phyloP scores from a whole-genome alignment of 2,797 vertebrate species.

The Squalus acanthias region DNA sequence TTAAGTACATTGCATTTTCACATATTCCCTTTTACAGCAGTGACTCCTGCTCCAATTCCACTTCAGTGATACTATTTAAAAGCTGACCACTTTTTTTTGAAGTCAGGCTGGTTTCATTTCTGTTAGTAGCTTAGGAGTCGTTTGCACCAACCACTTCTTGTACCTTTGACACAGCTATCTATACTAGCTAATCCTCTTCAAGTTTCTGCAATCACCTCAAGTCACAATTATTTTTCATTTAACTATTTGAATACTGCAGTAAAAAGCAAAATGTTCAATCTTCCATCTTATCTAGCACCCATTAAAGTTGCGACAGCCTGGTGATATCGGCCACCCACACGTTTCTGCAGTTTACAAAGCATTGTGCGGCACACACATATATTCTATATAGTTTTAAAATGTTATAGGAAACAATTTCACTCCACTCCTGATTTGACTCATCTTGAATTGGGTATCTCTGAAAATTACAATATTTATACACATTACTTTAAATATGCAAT shows the following conservation, averaged over 20 bases:
- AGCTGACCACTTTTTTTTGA: neutral
- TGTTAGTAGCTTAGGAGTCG: neutral
- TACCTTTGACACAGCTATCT: neutral
- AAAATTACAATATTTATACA: neutral
- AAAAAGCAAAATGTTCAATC: neutral
- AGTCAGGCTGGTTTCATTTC: neutral
- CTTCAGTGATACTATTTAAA: neutral
- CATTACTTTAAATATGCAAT: neutral
- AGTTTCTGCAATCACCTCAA: neutral
- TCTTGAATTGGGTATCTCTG: neutral
- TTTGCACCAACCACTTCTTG: neutral
- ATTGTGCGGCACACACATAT: neutral
- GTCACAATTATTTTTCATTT: neutral
- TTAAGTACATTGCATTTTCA: neutral
- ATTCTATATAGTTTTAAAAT: neutral
- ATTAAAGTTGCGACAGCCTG: neutral
- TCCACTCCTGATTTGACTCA: too few species aligned
- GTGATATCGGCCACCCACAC: neutral
- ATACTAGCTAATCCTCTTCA: neutral
- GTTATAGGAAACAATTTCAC: neutral
- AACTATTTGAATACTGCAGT: neutral
- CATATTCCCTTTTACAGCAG: neutral
- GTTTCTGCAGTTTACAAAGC: neutral
- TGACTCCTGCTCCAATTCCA: neutral
- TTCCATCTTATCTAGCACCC: neutral